phyloP scores from a whole-genome alignment of 2,888 invertebrate genomes.

The Eupeodes latifasciatus region DNA sequence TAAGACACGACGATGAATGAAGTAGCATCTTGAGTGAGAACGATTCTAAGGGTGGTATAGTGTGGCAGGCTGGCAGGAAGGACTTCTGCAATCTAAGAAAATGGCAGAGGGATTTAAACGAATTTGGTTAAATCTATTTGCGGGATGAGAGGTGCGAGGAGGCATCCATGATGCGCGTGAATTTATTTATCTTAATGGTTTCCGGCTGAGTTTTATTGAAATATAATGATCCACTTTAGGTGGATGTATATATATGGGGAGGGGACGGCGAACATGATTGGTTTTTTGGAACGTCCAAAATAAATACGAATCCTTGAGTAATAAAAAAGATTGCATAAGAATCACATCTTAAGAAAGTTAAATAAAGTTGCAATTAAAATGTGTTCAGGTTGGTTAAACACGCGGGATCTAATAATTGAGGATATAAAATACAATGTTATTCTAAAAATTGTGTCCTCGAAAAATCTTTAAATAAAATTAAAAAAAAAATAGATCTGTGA shows the following conservation, averaged over 20 bases:
- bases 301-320: neutral
- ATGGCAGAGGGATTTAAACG: constrained; percentile 66
- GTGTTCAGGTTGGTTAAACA: neutral
- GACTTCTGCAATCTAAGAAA: constrained; percentile 50
- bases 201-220: constrained; percentile 79
- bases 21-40: constrained; percentile 68
- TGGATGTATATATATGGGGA: neutral
- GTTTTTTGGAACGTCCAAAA: constrained; percentile 26
- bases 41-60: constrained; percentile 10
- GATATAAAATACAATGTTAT: too few relatives aligned
- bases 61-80: constrained; percentile 43
- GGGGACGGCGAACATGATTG: constrained; percentile 15
- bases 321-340: constrained; percentile 11
- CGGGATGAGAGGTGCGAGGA: constrained; percentile 24
- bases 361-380: constrained; percentile 14
- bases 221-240: constrained; percentile 73
- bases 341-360: neutral
- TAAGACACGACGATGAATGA: constrained; percentile 68
- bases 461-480: too few relatives aligned
- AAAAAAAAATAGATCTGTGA: too few relatives aligned
- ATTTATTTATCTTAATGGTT: constrained; percentile 79
- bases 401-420: too few relatives aligned
- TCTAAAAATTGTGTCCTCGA: too few relatives aligned
- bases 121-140: constrained; percentile 34
- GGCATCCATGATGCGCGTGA: constrained; percentile 49